Percentiles rank a stretch among this genome's conserved stretches.
Evolutionary conservation across 2,888 invertebrate genomes (phyloP).

Genomic region (Drosophila anomalata): DNA sequence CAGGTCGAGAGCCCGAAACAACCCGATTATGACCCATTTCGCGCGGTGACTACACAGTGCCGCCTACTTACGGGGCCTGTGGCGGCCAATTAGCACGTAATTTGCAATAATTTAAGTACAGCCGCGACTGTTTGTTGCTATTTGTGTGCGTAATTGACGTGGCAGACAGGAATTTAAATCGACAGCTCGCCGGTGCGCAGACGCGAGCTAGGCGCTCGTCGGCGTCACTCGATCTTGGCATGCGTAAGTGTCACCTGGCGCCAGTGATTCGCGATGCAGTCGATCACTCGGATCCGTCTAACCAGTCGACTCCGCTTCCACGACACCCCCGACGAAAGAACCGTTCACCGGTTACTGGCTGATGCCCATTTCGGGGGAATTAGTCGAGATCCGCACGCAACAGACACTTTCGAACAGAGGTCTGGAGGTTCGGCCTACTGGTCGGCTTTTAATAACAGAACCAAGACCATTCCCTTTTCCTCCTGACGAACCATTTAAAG

Average conservation of each 20-base stretch:
- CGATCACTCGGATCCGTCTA: neutral
- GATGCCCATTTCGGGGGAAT: neutral
- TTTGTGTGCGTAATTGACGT: constrained; percentile 58
- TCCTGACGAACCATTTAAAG: neutral
- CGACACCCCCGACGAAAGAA: neutral
- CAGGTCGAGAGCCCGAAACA: neutral
- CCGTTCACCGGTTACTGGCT: neutral
- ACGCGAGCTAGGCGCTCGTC: constrained; percentile 18
- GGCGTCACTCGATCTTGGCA: constrained; percentile 41
- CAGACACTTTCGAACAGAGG: neutral
- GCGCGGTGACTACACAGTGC: constrained; percentile 7
- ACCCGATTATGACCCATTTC: constrained; percentile 14
- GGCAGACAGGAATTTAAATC: constrained; percentile 65
- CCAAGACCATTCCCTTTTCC: neutral
- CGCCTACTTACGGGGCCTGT: constrained; percentile 1
- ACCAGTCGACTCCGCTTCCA: neutral
- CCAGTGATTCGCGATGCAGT: constrained; percentile 45
- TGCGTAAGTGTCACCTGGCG: constrained; percentile 74
- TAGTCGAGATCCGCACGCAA: neutral
- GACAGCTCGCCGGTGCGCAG: constrained; percentile 38
- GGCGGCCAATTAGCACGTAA: constrained; percentile 69
- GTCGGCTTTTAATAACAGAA: neutral
- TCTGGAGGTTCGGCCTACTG: neutral
- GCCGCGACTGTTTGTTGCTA: constrained; percentile 16
- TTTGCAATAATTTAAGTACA: constrained; percentile 59